These are phyloP conservation scores for Scarus forsteni DNA, from an alignment of 2,797 vertebrate genomes.

Conservation along the genomic window DNA sequence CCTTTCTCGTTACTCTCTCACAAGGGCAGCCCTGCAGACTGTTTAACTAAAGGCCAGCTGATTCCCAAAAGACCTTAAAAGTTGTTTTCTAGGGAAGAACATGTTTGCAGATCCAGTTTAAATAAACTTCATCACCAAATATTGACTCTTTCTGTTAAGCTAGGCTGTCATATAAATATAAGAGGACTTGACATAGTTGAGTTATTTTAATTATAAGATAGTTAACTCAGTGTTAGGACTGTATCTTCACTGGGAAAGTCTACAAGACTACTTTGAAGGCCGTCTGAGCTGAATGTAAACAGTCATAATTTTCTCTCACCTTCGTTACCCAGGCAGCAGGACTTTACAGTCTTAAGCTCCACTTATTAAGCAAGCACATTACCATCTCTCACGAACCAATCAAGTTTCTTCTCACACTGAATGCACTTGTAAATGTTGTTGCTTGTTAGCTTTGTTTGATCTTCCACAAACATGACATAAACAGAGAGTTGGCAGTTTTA, in stretches of 20 bases:
- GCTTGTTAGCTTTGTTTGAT: constrained; percentile 28
- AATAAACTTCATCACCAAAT: too few relatives aligned
- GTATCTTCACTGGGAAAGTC: neutral
- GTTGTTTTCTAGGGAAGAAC: too few relatives aligned
- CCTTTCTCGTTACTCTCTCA: too few relatives aligned
- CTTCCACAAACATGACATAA: neutral
- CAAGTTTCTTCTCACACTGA: neutral
- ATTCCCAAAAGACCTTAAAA: too few relatives aligned
- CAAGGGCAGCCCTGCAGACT: too few relatives aligned
- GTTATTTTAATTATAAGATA: too few relatives aligned
- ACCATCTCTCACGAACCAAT: neutral
- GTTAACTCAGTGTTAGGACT: too few relatives aligned
- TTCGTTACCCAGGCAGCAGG: constrained; percentile 9
- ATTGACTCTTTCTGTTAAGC: too few relatives aligned
- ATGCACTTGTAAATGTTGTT: neutral
- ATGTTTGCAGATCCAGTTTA: too few relatives aligned
- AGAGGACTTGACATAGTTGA: too few relatives aligned
- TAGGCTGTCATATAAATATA: too few relatives aligned
- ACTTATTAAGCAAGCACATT: neutral
- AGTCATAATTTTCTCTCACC: constrained; percentile 40
- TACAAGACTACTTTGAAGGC: constrained; percentile 9
- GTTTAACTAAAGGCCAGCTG: too few relatives aligned
- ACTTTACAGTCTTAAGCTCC: neutral
- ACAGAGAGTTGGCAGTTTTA: neutral
- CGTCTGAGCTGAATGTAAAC: constrained; percentile 15